These are phyloP conservation scores for Pangasius mekongensis DNA, from an alignment of 2,797 vertebrate genomes.

Conservation along the genomic window DNA sequence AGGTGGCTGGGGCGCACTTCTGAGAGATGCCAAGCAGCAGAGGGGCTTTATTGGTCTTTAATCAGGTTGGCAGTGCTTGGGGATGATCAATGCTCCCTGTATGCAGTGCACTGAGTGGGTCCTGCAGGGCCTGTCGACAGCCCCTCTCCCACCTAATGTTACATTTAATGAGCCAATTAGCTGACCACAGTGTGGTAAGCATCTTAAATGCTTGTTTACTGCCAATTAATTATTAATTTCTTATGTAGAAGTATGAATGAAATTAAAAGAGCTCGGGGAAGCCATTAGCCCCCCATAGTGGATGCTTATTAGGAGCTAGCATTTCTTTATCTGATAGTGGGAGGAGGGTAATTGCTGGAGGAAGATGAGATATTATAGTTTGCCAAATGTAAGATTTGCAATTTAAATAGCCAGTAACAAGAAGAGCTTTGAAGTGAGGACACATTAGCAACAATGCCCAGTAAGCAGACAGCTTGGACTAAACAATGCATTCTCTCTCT, in stretches of 20 bases:
- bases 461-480: conserved; percentile 63
- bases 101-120: conserved; percentile 75
- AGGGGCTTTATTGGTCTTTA: conserved; percentile 79
- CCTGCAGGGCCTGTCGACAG: conserved; percentile 75
- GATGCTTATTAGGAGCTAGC: conserved; percentile 82
- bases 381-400: conserved; percentile 48
- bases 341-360: conserved; percentile 57
- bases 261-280: conserved; percentile 82
- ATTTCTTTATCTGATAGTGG: conserved; percentile 78
- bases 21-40: conserved; percentile 61
- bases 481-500: conserved; percentile 1
- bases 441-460: conserved; percentile 60
- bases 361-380: conserved; percentile 57
- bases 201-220: conserved; percentile 86
- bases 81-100: conserved; percentile 81
- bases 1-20: conserved; percentile 65
- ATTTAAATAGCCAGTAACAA: conserved; percentile 59
- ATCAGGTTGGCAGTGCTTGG: conserved; percentile 75
- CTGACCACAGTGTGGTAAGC: conserved; percentile 79
- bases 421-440: conserved; percentile 46
- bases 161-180: conserved; percentile 86
- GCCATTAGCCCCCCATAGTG: conserved; percentile 81
- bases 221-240: conserved; percentile 85
- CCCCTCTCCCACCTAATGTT: conserved; percentile 80
- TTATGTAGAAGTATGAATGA: conserved; percentile 84